phyloP scores from a whole-genome alignment of 2,797 vertebrate genomes.

The Phataginus tetradactyla region DNA sequence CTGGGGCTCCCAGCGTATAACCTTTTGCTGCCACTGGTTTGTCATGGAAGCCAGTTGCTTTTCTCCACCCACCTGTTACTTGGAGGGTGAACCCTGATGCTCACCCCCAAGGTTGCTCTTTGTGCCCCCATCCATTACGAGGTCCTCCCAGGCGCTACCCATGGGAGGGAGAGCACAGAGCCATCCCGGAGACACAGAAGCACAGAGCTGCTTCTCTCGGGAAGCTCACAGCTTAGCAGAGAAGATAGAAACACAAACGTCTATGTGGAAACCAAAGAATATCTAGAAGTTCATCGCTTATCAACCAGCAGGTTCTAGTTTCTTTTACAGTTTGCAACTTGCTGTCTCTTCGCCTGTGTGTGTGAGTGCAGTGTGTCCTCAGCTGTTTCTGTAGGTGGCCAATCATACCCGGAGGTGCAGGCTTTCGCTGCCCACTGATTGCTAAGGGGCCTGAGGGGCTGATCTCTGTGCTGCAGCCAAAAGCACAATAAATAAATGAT shows the following conservation, averaged over 20 bases:
- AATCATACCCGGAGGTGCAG: neutral
- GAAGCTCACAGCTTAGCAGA: neutral
- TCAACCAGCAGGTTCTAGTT: neutral
- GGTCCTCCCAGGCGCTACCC: accelerated
- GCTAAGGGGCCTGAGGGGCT: neutral
- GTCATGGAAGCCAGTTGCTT: neutral
- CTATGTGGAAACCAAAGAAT: neutral
- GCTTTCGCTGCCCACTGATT: neutral
- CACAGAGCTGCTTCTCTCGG: accelerated
- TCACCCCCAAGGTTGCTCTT: neutral
- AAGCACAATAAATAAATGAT: neutral
- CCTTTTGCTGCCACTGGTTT: neutral
- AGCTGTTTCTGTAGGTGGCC: neutral
- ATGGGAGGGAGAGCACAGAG: no score
- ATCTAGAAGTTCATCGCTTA: neutral
- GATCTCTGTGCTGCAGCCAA: neutral
- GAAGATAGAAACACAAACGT: neutral
- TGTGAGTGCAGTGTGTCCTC: neutral
- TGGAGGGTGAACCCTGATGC: neutral
- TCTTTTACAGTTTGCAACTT: neutral
- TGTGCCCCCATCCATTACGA: accelerated
- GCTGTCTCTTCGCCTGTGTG: neutral
- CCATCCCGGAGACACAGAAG: neutral
- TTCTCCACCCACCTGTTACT: neutral
- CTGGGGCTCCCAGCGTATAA: accelerated